phyloP scores from a whole-genome alignment of 2,113 vertebrate genomes.

The Eolophus roseicapilla region DNA sequence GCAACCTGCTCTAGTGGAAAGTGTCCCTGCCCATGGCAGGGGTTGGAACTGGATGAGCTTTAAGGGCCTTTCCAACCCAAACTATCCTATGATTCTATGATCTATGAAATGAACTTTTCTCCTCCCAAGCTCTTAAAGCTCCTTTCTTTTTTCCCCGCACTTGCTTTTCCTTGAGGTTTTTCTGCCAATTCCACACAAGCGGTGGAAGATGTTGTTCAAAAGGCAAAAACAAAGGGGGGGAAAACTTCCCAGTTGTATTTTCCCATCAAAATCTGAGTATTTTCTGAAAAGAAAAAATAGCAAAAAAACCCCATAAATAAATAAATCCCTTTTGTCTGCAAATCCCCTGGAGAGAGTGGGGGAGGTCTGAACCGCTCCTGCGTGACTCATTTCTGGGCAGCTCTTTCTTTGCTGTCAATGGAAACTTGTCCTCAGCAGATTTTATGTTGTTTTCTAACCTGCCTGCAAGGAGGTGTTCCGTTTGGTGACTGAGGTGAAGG shows the following conservation, averaged over 20 bases:
- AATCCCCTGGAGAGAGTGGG: neutral
- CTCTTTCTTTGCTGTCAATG: neutral
- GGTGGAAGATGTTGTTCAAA: neutral
- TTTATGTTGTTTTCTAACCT: conserved; percentile 19
- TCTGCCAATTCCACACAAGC: neutral
- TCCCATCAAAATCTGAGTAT: neutral
- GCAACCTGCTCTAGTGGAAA: neutral
- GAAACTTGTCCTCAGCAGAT: neutral
- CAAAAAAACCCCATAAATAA: neutral
- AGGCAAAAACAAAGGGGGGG: neutral
- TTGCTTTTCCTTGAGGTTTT: neutral
- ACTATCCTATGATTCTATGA: neutral
- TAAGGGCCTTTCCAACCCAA: neutral
- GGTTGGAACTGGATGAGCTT: neutral
- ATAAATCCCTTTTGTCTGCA: conserved; percentile 33
- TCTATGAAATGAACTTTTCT: neutral
- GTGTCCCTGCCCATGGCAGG: neutral
- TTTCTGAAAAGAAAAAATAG: neutral
- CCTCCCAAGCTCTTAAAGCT: neutral
- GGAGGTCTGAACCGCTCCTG: neutral
- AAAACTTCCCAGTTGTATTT: neutral
- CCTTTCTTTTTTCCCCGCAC: neutral
- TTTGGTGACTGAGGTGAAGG: neutral
- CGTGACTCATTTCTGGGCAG: neutral
- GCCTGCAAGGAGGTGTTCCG: neutral